phyloP scores from a whole-genome alignment of 2,888 invertebrate genomes.

The Arrhopalites spinosus region DNA sequence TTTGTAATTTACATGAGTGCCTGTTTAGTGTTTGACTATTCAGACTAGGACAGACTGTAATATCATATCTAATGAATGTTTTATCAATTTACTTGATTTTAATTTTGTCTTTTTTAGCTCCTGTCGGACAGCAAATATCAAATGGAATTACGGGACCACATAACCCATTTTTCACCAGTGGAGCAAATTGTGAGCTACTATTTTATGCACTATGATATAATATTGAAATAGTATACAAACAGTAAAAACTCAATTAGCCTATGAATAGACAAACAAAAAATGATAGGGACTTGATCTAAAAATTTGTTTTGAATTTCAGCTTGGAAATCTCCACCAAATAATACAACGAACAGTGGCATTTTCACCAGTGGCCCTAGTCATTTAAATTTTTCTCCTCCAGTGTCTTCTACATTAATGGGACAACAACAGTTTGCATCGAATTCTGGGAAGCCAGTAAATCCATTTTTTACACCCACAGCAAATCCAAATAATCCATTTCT shows the following conservation, averaged over 20 bases:
- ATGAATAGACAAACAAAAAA: neutral
- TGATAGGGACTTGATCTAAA: too few species aligned
- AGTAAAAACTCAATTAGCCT: neutral
- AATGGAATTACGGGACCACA: constrained; percentile 41
- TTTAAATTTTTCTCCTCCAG: neutral
- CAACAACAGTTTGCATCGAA: constrained; percentile 3
- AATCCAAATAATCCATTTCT: constrained; percentile 55
- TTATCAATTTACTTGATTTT: neutral
- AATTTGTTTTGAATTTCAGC: neutral
- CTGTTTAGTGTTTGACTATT: neutral
- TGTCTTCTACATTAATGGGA: neutral
- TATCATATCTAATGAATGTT: neutral
- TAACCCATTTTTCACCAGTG: constrained; percentile 46
- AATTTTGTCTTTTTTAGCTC: too few species aligned
- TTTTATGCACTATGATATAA: too few species aligned
- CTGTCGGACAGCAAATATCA: constrained; percentile 1
- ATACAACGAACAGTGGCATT: constrained; percentile 2
- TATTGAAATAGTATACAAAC: neutral
- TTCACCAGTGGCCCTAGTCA: constrained; percentile 31
- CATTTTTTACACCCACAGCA: constrained; percentile 45
- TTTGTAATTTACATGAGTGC: neutral
- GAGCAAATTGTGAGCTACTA: too few species aligned
- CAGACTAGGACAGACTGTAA: neutral
- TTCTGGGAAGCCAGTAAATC: constrained; percentile 41
- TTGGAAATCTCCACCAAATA: constrained; percentile 20